Conservation (phyloP, 2,888 invertebrate genomes). For the Plagiodera versicolora region DNA sequence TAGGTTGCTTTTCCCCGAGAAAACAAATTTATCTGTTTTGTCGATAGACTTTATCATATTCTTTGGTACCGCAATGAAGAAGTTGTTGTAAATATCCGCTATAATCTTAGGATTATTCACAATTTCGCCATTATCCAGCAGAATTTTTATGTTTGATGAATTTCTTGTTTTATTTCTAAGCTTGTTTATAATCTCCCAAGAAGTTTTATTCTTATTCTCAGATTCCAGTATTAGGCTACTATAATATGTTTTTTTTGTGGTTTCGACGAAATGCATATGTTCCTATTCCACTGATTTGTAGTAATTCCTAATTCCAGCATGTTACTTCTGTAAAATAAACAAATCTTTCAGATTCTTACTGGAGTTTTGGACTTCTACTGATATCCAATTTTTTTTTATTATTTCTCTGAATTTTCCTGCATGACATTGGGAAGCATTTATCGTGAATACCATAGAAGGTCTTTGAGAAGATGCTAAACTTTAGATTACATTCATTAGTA, state of each 20-base stretch:
- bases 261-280: conserved; percentile 3
- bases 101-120: neutral
- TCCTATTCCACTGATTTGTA: neutral
- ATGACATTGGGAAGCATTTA: conserved; percentile 9
- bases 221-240: neutral
- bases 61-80: neutral
- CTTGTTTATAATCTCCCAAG: neutral
- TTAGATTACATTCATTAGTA: neutral
- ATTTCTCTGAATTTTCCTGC: neutral
- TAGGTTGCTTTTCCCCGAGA: neutral
- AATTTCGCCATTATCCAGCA: neutral
- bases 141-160: neutral
- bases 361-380: neutral
- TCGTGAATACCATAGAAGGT: neutral
- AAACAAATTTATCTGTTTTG: neutral
- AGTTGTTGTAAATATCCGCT: neutral
- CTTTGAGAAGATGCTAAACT: neutral
- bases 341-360: neutral
- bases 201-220: conserved; percentile 5
- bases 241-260: conserved; percentile 4
- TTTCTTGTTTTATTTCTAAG: neutral
- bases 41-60: neutral
- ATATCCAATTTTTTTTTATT: conserved; percentile 4
- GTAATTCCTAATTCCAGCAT: conserved; percentile 1
- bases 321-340: conserved; percentile 8